Percentiles rank a stretch among this genome's conserved stretches.
Evolutionary conservation across 2,113 vertebrate genomes (phyloP).

Genomic region (Syngnathus floridae): DNA sequence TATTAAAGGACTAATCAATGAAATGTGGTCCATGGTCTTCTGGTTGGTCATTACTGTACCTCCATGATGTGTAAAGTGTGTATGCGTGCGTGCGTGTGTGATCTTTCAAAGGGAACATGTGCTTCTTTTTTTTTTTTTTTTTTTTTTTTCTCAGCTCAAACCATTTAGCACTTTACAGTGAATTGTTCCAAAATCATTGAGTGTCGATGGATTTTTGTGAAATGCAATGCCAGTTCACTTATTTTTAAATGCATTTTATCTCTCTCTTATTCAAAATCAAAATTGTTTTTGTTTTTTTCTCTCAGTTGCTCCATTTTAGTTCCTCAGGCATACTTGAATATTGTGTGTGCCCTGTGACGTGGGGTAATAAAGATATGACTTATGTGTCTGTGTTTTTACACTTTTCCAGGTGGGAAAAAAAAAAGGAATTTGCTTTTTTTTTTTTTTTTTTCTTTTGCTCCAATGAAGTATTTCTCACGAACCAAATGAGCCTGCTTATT

Average conservation of each 20-base stretch:
- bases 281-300: conserved; percentile 21
- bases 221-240: conserved; percentile 71
- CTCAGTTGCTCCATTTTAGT: conserved; percentile 59
- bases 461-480: conserved; percentile 64
- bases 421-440: conserved; percentile 33
- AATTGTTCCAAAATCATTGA: conserved; percentile 71
- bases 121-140: conserved; percentile 4
- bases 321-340: conserved; percentile 66
- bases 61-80: conserved; percentile 62
- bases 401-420: conserved; percentile 29
- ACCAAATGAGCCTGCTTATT: conserved; percentile 62
- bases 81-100: conserved; percentile 9
- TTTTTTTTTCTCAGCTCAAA: conserved; percentile 52
- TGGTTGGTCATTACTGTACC: conserved; percentile 72
- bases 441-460: conserved; percentile 56
- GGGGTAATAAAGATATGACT: conserved; percentile 65
- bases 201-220: conserved; percentile 65
- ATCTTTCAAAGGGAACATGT: conserved; percentile 61
- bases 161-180: conserved; percentile 72
- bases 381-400: conserved; percentile 65
- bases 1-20: conserved; percentile 77
- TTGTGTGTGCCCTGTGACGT: conserved; percentile 64
- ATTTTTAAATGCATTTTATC: conserved; percentile 72
- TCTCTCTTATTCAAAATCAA: conserved; percentile 36
- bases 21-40: conserved; percentile 69